Base-by-base conservation (phyloP, 2,888 invertebrate species). In the Gandaritis pyraliata region DNA sequence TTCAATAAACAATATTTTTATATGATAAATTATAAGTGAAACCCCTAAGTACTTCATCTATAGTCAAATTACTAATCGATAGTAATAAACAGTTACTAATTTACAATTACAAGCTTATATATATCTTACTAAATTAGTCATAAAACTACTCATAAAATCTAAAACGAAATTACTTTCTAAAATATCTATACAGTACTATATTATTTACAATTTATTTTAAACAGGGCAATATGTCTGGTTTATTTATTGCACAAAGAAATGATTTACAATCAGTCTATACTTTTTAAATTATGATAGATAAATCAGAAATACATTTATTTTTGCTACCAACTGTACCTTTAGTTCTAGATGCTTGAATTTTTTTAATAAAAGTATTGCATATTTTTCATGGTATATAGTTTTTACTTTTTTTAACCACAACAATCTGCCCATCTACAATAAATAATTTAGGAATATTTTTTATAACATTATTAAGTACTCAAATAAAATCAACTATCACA, bases 401-500 rank as follows among this genome's bases (percentile, higher is more conserved):
- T 33, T 33, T 36, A 43, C 10, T 11, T 2, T 36, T 51, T 50
- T 36, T 23, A 64, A 63, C 64, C 75, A 72, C 65, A 53, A 72
- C 66, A 55, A 73, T 58, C 41, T 57, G 65, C 69, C 73, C 75
- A 74, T 73, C 69, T 65, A 74, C 72, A 90, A 90, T 90, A 92
- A 92, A 91, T 92, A 90, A 90, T 90, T 91, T 90, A 90, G 77
- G 78, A 81, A 86, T 87, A 90, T 85, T 87, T n/a, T 88, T 83
- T 85, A 84, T 82, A 85, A 83, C 82, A 88, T 89, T 90, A 91
- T 87, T 89, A 50, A 50, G 50, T 92, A 92, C 91, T 89, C 88
- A 89, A 85, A 85, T 85, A 88, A 84, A 86, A 86, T 87, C 86
- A 90, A 90, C 90, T 92, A 92, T 92, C 91, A 92, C 92, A 92